A percentile compares a stretch with the other conserved stretches of the same genome.
These are phyloP conservation scores for Turdus rufiventris DNA, from an alignment of 2,113 vertebrate genomes.

Conservation along the genomic window DNA sequence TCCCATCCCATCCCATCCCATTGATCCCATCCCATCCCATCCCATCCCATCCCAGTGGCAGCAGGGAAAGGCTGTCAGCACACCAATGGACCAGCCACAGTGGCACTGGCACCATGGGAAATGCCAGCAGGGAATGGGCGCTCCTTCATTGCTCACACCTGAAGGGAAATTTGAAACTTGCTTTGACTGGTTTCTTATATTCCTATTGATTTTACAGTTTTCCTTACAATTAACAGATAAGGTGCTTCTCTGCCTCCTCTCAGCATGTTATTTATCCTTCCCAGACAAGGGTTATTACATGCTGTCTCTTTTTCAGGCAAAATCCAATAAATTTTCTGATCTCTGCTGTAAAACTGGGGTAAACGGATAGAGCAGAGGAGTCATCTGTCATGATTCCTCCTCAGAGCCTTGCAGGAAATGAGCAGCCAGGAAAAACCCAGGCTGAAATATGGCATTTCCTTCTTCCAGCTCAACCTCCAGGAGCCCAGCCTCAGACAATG, in stretches of 20 bases:
- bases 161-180: neutral
- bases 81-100: fast-evolving
- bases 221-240: slow-evolving; percentile 22
- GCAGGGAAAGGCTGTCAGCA: neutral
- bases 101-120: fast-evolving
- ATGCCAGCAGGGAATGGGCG: neutral
- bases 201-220: neutral
- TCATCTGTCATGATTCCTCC: slow-evolving; percentile 51
- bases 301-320: slow-evolving; percentile 45
- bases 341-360: slow-evolving; percentile 41
- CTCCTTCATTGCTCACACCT: neutral
- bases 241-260: neutral
- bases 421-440: neutral
- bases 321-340: slow-evolving; percentile 46
- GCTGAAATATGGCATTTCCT: neutral
- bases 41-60: neutral
- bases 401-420: slow-evolving; percentile 41
- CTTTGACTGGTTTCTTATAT: neutral
- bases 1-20: neutral
- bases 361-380: neutral
- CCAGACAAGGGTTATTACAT: slow-evolving; percentile 25
- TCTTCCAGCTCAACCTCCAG: neutral
- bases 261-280: slow-evolving; percentile 29
- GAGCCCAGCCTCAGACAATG: neutral
- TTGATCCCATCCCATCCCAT: neutral